Evolutionary conservation across 2,113 vertebrate genomes (phyloP).

Genomic region (Trogon surrucura): DNA sequence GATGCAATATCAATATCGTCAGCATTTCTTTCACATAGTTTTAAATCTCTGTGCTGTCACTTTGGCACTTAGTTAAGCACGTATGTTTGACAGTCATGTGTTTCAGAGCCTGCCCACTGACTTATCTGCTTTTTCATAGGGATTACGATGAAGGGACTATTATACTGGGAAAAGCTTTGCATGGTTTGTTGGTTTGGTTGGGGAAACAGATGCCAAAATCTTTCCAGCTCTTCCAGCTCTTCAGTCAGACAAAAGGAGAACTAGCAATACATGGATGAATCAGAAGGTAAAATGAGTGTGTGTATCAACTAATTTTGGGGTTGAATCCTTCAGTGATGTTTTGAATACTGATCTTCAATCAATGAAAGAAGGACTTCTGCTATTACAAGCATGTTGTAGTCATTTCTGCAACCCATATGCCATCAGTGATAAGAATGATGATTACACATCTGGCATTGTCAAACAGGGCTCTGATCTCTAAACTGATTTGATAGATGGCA

Average conservation of each 20-base stretch:
- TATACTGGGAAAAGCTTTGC: background rate
- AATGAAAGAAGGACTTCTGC: constrained; percentile 10
- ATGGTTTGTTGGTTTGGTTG: background rate
- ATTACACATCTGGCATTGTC: background rate
- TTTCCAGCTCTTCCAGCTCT: background rate
- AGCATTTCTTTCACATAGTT: background rate
- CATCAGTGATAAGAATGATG: background rate
- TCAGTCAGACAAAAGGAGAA: background rate
- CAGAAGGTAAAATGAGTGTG: background rate
- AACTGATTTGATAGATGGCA: constrained; percentile 5
- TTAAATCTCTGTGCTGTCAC: background rate
- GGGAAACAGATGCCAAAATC: background rate
- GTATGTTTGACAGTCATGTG: background rate
- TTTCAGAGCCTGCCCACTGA: constrained; percentile 1
- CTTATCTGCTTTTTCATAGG: background rate
- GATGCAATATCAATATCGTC: background rate
- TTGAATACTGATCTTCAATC: background rate
- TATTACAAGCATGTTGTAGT: background rate
- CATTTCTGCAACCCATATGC: background rate
- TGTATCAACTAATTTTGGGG: background rate
- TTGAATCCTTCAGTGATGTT: background rate
- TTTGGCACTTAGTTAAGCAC: background rate
- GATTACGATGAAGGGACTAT: background rate
- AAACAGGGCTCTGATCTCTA: background rate
- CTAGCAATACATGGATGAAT: background rate